These are phyloP conservation scores for Enteromius radiatus DNA, from an alignment of 2,797 vertebrate genomes.

Conservation along the genomic window DNA sequence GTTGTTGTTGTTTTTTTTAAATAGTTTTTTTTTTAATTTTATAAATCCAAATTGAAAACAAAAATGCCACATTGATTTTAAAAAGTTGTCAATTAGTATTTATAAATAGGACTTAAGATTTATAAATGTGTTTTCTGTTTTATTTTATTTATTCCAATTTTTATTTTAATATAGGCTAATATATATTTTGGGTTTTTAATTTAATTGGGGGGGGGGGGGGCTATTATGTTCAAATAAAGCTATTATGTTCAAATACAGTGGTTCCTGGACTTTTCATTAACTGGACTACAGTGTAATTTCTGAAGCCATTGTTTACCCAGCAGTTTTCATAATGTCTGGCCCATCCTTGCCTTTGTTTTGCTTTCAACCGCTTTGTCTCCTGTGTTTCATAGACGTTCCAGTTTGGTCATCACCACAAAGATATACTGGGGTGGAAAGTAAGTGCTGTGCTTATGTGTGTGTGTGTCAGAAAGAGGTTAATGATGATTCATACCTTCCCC, in stretches of 20 bases:
- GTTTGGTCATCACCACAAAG: conserved; percentile 96
- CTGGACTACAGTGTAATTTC: background rate
- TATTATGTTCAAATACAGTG: background rate
- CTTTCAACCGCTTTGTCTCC: conserved; percentile 4
- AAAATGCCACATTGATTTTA: no score
- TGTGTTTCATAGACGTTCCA: conserved; percentile 84
- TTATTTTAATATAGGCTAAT: background rate
- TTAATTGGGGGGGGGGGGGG: no score
- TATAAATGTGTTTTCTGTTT: no score
- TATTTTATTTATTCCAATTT: no score
- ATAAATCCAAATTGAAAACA: no score
- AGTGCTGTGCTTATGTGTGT: conserved; percentile 55
- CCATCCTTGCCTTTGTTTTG: background rate
- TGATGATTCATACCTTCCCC: background rate
- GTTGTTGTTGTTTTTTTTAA: no score
- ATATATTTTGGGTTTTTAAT: background rate
- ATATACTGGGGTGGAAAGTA: conserved; percentile 99
- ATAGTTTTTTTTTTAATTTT: no score
- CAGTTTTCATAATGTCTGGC: conserved; percentile 9
- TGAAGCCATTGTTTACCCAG: background rate
- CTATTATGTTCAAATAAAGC: no score
- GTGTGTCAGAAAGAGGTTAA: conserved; percentile 24
- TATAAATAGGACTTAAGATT: no score
- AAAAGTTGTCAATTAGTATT: no score
- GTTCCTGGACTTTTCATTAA: conserved; percentile 16